Percentiles rank a stretch among this genome's conserved stretches.
These are phyloP conservation scores for Zygogramma bicolorata DNA, from an alignment of 2,888 invertebrate species.

Conservation along the genomic window DNA sequence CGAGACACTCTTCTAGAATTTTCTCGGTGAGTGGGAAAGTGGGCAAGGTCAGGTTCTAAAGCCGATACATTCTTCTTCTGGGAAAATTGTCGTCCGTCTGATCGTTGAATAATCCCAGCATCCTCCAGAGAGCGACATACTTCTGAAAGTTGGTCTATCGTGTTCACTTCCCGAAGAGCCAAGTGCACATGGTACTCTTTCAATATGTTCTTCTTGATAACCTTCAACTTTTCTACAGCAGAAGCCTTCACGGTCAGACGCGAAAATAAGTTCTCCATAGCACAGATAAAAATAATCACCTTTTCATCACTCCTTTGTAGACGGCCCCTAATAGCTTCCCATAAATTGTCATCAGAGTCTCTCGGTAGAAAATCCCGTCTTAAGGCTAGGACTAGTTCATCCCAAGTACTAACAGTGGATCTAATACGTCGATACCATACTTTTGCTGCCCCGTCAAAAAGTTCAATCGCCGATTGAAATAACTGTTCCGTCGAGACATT, in stretches of 20 bases:
- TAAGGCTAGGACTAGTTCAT: slow-evolving; percentile 1
- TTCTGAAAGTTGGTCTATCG: slow-evolving; percentile 6
- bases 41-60: slow-evolving; percentile 1
- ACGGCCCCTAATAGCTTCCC: slow-evolving; percentile 3
- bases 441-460: slow-evolving; percentile 14
- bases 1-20: neutral
- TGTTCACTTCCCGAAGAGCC: neutral
- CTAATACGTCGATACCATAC: slow-evolving; percentile 9
- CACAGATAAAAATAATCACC: slow-evolving; percentile 15
- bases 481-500: neutral
- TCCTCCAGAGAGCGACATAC: slow-evolving; percentile 9
- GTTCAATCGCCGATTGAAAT: slow-evolving; percentile 6
- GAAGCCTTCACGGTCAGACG: neutral
- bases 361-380: neutral
- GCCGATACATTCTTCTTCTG: neutral
- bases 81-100: too few species aligned
- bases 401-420: neutral
- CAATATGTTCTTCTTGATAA: neutral
- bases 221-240: neutral
- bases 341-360: neutral
- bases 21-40: neutral
- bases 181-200: neutral
- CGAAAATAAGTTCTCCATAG: slow-evolving; percentile 10
- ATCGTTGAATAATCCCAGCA: slow-evolving; percentile 6
- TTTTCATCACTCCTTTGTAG: slow-evolving; percentile 1